Conservation (phyloP, 2,797 vertebrate genomes). For the Poecilia velifera region DNA sequence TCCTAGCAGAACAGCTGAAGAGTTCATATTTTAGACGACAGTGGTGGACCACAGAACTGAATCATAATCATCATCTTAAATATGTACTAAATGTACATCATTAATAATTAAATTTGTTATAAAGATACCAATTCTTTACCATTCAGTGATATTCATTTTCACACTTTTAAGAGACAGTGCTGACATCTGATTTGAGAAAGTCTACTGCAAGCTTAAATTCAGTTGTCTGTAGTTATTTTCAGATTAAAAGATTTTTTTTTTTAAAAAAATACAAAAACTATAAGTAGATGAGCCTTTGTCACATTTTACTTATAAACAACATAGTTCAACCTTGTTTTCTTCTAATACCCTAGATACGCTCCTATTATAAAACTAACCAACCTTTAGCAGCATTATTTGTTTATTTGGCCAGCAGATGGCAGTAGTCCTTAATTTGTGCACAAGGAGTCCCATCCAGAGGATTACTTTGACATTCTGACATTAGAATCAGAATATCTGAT, state of each 20-base stretch:
- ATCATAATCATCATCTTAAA: neutral
- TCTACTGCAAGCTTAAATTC: neutral
- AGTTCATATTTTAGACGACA: neutral
- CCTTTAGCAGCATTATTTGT: too few relatives aligned
- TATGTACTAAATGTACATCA: neutral
- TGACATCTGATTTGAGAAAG: neutral
- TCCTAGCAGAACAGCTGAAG: neutral
- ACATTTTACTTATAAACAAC: neutral
- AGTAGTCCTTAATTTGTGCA: conserved; percentile 32
- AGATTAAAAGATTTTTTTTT: neutral
- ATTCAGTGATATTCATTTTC: neutral
- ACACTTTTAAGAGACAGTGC: neutral
- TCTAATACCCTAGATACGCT: too few relatives aligned
- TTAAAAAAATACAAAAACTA: neutral
- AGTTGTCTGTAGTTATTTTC: neutral
- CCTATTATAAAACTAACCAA: too few relatives aligned
- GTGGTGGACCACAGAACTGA: neutral
- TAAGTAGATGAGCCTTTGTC: neutral
- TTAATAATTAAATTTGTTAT: neutral
- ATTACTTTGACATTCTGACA: neutral
- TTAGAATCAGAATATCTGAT: too few relatives aligned
- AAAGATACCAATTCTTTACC: neutral
- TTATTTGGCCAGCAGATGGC: conserved; percentile 57
- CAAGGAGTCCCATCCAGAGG: neutral
- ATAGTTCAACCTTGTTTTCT: neutral